These are phyloP conservation scores for Sanderia malayensis DNA, from an alignment of 30 jellyfish, hydroid and myxozoan genomes.

Conservation along the genomic window DNA sequence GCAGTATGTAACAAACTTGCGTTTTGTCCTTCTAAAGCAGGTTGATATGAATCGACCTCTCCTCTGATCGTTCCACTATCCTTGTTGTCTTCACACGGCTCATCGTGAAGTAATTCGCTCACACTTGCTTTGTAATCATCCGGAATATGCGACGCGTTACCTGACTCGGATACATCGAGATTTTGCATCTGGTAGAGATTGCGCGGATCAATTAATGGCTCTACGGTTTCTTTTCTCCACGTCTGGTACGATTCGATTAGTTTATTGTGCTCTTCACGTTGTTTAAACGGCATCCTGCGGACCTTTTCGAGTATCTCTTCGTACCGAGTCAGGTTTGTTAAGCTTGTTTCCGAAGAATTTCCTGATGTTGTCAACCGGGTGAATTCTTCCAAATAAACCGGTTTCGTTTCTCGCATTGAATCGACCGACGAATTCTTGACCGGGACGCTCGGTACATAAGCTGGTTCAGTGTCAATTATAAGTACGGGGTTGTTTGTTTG, in stretches of 20 bases:
- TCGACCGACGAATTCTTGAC: background rate
- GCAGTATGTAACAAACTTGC: no score
- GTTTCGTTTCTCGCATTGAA: slow-evolving; percentile 36
- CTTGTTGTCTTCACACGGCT: no score
- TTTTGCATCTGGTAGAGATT: background rate
- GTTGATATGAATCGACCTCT: no score
- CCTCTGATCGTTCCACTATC: no score
- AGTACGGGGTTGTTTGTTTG: background rate
- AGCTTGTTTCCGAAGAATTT: slow-evolving; percentile 21
- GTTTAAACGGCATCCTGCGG: slow-evolving; percentile 56
- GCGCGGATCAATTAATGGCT: slow-evolving; percentile 48
- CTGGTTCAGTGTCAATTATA: background rate
- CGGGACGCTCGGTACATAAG: background rate
- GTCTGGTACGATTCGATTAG: slow-evolving; percentile 41
- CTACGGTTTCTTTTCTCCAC: slow-evolving; percentile 63
- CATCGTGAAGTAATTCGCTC: no score
- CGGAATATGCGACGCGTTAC: no score
- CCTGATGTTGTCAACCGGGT: no score
- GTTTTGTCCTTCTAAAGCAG: no score
- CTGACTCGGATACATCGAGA: no score
- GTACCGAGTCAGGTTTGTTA: slow-evolving; percentile 27
- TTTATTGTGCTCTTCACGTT: slow-evolving; percentile 41
- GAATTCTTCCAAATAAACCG: slow-evolving; percentile 8
- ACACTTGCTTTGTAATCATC: no score
- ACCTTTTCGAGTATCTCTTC: slow-evolving; percentile 55